A percentile compares a stretch with the other conserved stretches of the same genome.
Conservation (phyloP, 2,888 invertebrate genomes). For the Phortica okadai region DNA sequence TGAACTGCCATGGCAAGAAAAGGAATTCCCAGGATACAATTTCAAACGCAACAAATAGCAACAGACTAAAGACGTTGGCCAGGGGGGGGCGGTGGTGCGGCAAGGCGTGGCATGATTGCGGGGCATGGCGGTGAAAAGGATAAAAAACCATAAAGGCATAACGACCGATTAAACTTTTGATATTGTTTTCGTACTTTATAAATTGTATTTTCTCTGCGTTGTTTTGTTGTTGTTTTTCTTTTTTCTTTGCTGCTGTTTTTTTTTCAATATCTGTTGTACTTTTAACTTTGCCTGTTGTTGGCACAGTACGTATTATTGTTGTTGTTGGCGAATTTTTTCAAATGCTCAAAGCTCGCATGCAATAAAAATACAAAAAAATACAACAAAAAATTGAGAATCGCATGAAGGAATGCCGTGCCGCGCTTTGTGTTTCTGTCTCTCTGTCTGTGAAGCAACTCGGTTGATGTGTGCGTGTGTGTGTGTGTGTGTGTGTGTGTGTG, state of each 20-base stretch:
- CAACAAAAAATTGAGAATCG: neutral
- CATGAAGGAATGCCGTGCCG: neutral
- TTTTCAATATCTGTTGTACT: constrained; percentile 11
- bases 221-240: neutral
- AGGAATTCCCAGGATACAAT: constrained; percentile 32
- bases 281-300: constrained; percentile 4
- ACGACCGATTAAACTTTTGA: constrained; percentile 38
- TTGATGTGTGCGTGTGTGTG: constrained; percentile 41
- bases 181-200: constrained; percentile 34
- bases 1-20: neutral
- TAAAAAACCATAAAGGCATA: constrained; percentile 36
- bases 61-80: neutral
- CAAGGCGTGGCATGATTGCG: neutral
- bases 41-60: constrained; percentile 34
- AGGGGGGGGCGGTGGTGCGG: neutral
- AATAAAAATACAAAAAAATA: constrained; percentile 6
- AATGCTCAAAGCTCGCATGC: constrained; percentile 14
- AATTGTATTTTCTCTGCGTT: constrained; percentile 11
- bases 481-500: constrained; percentile 38
- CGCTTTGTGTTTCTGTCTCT: neutral
- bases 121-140: constrained; percentile 21
- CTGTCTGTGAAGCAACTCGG: neutral
- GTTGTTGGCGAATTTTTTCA: constrained; percentile 3
- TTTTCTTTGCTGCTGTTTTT: neutral
- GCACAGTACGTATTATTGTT: neutral